These are phyloP conservation scores for Musca vetustissima DNA, from an alignment of 1,140 invertebrate genomes.

Conservation along the genomic window DNA sequence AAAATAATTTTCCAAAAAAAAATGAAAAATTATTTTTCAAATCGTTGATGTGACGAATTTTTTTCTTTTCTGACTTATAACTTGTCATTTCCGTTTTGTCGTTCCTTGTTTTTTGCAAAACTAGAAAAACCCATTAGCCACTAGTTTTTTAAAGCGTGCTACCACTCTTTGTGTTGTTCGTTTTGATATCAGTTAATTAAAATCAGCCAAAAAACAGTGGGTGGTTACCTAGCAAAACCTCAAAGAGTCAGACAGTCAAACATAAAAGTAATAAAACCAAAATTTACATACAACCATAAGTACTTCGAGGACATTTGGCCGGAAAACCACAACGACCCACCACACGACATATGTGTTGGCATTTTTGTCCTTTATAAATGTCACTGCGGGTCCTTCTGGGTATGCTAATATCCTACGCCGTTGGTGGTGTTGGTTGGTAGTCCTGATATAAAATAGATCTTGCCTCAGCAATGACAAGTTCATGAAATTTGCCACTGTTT, in stretches of 20 bases:
- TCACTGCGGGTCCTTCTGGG: too few relatives aligned
- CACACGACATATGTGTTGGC: too few relatives aligned
- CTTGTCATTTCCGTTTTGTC: slow-evolving; percentile 17
- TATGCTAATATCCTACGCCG: background rate
- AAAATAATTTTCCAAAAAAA: too few relatives aligned
- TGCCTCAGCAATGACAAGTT: background rate
- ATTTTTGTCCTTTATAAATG: too few relatives aligned
- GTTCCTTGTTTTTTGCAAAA: background rate
- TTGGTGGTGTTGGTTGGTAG: background rate
- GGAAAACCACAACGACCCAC: slow-evolving; percentile 6
- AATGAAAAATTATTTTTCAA: too few relatives aligned
- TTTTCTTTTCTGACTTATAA: slow-evolving; percentile 13
- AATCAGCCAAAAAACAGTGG: background rate
- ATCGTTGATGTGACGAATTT: background rate
- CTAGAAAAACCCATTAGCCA: too few relatives aligned
- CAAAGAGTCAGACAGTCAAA: background rate
- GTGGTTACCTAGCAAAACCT: too few relatives aligned
- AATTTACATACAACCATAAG: background rate
- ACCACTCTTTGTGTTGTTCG: too few relatives aligned
- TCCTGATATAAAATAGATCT: too few relatives aligned
- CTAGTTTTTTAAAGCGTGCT: too few relatives aligned
- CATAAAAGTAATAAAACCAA: background rate
- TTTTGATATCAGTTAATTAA: background rate
- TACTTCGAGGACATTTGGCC: background rate
- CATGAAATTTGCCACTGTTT: background rate